phyloP scores from a whole-genome alignment of 1,140 invertebrate genomes.

The Aphelinus atriplicis region DNA sequence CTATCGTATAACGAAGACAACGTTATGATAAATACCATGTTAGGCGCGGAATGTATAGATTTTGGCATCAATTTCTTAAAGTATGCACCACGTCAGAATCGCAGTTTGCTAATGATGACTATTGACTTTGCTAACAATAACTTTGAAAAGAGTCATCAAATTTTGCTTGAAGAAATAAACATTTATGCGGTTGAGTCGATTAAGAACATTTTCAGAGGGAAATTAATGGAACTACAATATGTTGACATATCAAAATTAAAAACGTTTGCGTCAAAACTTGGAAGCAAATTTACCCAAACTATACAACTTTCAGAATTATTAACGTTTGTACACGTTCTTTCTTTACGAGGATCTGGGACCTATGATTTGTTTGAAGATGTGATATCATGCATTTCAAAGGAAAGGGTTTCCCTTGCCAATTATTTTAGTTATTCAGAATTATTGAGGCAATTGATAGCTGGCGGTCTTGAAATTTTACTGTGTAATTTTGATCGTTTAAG shows the following conservation, averaged over 20 bases:
- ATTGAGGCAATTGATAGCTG: background rate
- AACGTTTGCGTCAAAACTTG: conserved; percentile 1
- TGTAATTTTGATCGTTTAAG: conserved; percentile 34
- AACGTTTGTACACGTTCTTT: conserved; percentile 3
- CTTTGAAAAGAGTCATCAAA: conserved; percentile 5
- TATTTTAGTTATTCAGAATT: conserved; percentile 25
- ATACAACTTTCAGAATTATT: conserved; percentile 12
- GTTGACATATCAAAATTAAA: conserved; percentile 21
- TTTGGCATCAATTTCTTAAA: conserved; percentile 47
- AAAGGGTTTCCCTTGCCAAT: conserved; percentile 16
- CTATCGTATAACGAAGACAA: conserved; percentile 27
- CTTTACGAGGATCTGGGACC: background rate
- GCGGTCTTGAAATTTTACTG: conserved; percentile 35
- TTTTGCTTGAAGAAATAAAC: conserved; percentile 18
- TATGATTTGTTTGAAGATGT: conserved; percentile 25
- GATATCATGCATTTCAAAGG: background rate
- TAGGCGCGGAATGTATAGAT: conserved; percentile 40
- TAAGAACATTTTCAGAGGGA: background rate
- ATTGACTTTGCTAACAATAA: conserved; percentile 12
- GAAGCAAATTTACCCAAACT: background rate
- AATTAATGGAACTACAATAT: conserved; percentile 5
- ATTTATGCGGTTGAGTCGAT: conserved; percentile 18
- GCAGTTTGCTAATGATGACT: background rate
- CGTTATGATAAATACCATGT: conserved; percentile 36
- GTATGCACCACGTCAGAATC: conserved; percentile 8